Conservation (phyloP, 2,888 invertebrate species). For the Archips crataeganus region DNA sequence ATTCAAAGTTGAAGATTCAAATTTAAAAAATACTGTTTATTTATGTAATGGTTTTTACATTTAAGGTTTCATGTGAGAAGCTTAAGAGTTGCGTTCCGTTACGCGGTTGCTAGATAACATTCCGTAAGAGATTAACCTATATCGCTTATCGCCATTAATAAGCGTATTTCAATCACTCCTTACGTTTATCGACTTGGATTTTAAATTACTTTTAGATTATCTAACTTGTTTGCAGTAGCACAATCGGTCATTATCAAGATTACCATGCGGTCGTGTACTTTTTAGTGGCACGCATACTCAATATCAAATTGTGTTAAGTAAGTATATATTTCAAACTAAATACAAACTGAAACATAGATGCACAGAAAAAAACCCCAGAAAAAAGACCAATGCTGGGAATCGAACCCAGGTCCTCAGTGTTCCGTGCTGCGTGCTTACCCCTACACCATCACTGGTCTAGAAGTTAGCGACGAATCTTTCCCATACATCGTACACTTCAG, state of each 20-base stretch:
- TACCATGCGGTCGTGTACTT: not conserved
- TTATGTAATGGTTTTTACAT: not conserved
- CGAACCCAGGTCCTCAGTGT: too few species aligned
- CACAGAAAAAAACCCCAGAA: too few species aligned
- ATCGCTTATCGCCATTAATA: slow-evolving; percentile 29
- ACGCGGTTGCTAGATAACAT: slow-evolving; percentile 16
- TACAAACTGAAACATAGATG: too few species aligned
- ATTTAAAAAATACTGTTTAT: not conserved
- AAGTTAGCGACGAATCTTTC: too few species aligned
- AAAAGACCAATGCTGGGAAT: too few species aligned
- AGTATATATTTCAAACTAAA: too few species aligned
- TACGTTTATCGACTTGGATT: slow-evolving; percentile 20
- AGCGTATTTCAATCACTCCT: slow-evolving; percentile 26
- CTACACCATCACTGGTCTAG: too few species aligned
- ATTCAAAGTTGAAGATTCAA: not conserved
- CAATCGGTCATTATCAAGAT: slow-evolving; percentile 40
- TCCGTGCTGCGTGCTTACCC: too few species aligned
- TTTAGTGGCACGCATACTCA: not conserved
- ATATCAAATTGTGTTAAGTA: too few species aligned
- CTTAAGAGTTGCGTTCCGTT: slow-evolving; percentile 6
- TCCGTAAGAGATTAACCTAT: slow-evolving; percentile 33
- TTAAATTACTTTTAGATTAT: slow-evolving; percentile 27
- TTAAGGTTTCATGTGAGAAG: not conserved
- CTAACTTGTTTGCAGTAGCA: slow-evolving; percentile 21
- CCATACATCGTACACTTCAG: too few species aligned